Evolutionary conservation across 2,113 vertebrate species (phyloP).

Genomic region (Gila orcuttii): DNA sequence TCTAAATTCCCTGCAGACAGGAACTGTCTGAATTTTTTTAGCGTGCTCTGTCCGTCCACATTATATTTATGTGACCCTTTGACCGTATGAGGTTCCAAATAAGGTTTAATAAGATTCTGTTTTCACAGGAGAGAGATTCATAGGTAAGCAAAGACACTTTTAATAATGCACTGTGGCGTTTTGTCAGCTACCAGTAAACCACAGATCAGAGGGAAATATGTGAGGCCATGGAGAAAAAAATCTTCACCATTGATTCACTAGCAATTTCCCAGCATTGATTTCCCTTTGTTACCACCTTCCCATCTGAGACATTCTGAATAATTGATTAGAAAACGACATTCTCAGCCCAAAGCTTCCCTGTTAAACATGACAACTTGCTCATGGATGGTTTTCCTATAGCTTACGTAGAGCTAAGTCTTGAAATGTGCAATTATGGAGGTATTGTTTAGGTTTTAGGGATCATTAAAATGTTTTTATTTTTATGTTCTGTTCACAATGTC

Average conservation of each 20-base stretch:
- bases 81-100: slow-evolving; percentile 28
- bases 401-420: background rate
- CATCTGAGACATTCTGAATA: slow-evolving; percentile 53
- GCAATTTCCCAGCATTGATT: slow-evolving; percentile 60
- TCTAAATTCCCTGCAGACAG: background rate
- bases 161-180: slow-evolving; percentile 69
- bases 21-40: background rate
- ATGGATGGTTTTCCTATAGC: slow-evolving; percentile 22
- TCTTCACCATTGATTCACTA: slow-evolving; percentile 49
- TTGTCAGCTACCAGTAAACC: slow-evolving; percentile 63
- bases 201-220: slow-evolving; percentile 48
- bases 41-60: background rate
- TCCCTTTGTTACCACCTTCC: slow-evolving; percentile 47
- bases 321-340: slow-evolving; percentile 50
- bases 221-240: slow-evolving; percentile 23
- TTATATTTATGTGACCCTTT: background rate
- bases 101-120: slow-evolving; percentile 1
- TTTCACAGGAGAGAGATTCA: slow-evolving; percentile 22
- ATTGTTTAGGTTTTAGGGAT: background rate
- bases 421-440: background rate
- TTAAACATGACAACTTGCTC: slow-evolving; percentile 39
- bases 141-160: slow-evolving; percentile 37
- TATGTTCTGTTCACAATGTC: background rate
- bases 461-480: background rate
- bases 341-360: slow-evolving; percentile 8